These are phyloP conservation scores for Phlogophora meticulosa DNA, from an alignment of 2,888 invertebrate genomes.

Conservation along the genomic window DNA sequence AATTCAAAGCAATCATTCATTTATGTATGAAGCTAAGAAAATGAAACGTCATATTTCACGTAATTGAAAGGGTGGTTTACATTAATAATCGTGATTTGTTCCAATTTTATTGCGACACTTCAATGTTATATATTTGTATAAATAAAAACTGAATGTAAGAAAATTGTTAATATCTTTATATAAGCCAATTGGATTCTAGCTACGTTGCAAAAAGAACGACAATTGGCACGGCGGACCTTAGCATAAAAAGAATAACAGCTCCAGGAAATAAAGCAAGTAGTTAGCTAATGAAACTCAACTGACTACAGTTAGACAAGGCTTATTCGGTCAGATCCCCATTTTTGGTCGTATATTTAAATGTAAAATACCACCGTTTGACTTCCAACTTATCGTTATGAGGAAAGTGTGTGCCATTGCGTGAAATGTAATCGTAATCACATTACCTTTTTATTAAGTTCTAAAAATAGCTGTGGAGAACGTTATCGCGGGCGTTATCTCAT, in stretches of 20 bases:
- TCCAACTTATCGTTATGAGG: conserved; percentile 29
- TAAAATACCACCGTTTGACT: conserved; percentile 19
- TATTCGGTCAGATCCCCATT: conserved; percentile 18
- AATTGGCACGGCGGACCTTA: conserved; percentile 17
- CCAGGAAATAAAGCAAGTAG: conserved; percentile 46
- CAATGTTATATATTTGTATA: background rate
- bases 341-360: conserved; percentile 25
- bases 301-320: conserved; percentile 28
- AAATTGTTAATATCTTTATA: background rate
- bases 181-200: background rate
- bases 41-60: no score
- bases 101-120: no score
- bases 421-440: conserved; percentile 80
- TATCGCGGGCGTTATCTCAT: conserved; percentile 89
- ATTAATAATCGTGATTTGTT: no score
- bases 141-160: background rate
- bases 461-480: conserved; percentile 85
- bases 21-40: no score
- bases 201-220: conserved; percentile 15
- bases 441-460: conserved; percentile 88
- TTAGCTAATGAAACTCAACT: conserved; percentile 49
- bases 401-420: conserved; percentile 66
- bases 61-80: no score
- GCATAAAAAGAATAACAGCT: conserved; percentile 44
- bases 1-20: no score